phyloP scores from a whole-genome alignment of 2,797 vertebrate genomes.

The Mus spretus region DNA sequence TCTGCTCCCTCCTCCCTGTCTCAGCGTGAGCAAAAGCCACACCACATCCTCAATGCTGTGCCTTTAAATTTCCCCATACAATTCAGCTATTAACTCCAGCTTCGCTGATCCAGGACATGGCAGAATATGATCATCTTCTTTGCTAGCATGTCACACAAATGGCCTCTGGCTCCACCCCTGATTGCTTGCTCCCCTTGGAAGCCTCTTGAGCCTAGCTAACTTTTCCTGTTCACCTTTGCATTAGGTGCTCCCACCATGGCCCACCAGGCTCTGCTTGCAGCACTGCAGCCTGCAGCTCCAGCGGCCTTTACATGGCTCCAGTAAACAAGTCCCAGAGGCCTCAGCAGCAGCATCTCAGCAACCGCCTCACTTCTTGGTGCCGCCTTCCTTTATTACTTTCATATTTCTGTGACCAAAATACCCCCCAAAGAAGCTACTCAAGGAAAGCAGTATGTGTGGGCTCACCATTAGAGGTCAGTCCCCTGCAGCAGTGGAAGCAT shows the following conservation, averaged over 20 bases:
- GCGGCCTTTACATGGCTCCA: no score
- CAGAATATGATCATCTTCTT: background rate
- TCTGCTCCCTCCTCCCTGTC: background rate
- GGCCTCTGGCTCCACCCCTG: background rate
- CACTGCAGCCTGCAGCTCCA: background rate
- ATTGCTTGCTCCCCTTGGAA: background rate
- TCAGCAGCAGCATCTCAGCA: background rate
- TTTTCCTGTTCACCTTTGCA: background rate
- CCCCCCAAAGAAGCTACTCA: background rate
- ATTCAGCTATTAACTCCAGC: background rate
- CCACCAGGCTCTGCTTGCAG: no score
- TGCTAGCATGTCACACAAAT: background rate
- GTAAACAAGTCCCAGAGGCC: background rate
- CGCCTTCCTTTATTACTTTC: background rate
- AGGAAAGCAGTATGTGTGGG: background rate
- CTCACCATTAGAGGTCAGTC: background rate
- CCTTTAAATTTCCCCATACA: background rate
- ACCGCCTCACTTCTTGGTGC: background rate
- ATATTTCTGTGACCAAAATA: background rate
- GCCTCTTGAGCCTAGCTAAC: background rate
- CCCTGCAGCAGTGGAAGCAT: background rate
- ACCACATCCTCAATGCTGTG: background rate
- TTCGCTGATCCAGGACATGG: background rate
- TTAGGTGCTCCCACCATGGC: background rate
- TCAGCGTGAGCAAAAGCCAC: background rate